These are phyloP conservation scores for Eucriotettix oculatus DNA, from an alignment of 2,888 invertebrate species.

Conservation along the genomic window DNA sequence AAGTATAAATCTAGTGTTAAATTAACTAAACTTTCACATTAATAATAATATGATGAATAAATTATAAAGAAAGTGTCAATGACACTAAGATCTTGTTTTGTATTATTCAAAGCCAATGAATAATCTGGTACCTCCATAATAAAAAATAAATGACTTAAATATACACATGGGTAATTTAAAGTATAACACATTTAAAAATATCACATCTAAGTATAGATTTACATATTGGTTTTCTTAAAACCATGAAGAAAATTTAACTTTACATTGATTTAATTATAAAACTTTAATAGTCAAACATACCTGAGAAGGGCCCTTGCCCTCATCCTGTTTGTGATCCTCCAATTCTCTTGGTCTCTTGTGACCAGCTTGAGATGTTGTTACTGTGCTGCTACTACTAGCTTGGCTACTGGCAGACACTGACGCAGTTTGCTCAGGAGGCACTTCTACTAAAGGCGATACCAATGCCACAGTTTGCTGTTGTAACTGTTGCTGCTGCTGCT, in stretches of 20 bases:
- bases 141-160: too few species aligned
- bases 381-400: conserved; percentile 34
- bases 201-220: too few species aligned
- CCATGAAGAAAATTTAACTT: too few species aligned
- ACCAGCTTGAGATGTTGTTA: conserved; percentile 47
- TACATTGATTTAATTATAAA: not conserved
- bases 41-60: too few species aligned
- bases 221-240: too few species aligned
- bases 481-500: conserved; percentile 7
- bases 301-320: conserved; percentile 5
- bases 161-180: too few species aligned
- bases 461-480: conserved; percentile 46
- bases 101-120: too few species aligned
- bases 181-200: too few species aligned
- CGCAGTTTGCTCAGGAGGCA: conserved; percentile 22
- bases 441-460: conserved; percentile 49
- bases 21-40: too few species aligned
- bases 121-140: too few species aligned
- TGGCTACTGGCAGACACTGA: conserved; percentile 27
- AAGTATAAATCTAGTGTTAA: not conserved
- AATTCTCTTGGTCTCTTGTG: conserved; percentile 42
- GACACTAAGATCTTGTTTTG: too few species aligned
- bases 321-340: conserved; percentile 25
- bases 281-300: not conserved
- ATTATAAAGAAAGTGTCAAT: too few species aligned